Base-by-base conservation (phyloP, 64 coral and sea anemone genomes). In the Astreopora myriophthalma region DNA sequence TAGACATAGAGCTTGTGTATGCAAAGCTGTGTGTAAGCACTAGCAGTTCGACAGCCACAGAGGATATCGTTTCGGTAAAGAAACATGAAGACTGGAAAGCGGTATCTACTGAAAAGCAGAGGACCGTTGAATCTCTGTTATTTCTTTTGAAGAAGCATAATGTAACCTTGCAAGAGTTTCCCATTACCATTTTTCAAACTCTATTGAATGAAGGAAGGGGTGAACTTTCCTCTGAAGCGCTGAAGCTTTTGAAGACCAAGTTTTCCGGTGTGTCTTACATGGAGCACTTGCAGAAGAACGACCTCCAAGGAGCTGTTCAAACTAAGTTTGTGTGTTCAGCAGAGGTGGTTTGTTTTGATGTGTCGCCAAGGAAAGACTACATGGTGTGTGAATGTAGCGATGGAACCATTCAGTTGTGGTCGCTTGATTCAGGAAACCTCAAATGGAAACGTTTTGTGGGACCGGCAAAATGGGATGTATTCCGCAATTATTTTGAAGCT, bases 361-460 rank as follows among this genome's bases (percentile, higher is more conserved):
- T 80, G 32, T 80, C 76, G 8, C 48, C 76, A 8, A 28, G 20
- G 48, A 60, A 17, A 22, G 76, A 80, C 48, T 80, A 80, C 51
- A 34, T 80, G 31, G 76, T 80, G 16, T 60, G 76, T 34, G 76
- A 80, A 80, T 80, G 76, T 36, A 2, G 29, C 17, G 30, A 80
- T 20, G 76, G 76, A 3, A 80, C 24, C 2, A 78, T 78, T 55
- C 75, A 52, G 14, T 23, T 78, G 9, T 78, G 75, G 75, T 78
- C 75, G 17, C 75, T 78, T 23, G 10, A 16, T 51, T 48, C 75
- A 14, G 75, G 40, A 3, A 78, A 78, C 8, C 23, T 78, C 0
- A 14, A 49, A 16, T 78, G 75, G 75, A 13, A 78, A 8, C 75
- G 75, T 55, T 39, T 25, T 11, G 44, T 28, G 23, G 20, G 34